A percentile compares a stretch with the other conserved stretches of the same genome.
Conservation (phyloP, 2,113 vertebrate genomes). For the Pipa parva region DNA sequence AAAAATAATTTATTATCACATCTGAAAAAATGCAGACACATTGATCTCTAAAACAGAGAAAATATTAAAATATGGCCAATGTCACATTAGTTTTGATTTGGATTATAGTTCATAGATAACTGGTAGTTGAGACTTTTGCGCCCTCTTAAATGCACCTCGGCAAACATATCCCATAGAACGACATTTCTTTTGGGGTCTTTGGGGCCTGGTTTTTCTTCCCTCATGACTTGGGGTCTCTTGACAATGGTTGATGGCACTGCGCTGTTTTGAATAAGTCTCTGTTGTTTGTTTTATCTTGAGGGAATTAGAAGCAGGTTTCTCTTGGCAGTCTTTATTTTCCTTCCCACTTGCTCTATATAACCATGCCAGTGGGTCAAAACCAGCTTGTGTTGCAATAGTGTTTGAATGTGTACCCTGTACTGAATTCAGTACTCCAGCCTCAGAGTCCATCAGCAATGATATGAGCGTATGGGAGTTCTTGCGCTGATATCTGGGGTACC, state of each 20-base stretch:
- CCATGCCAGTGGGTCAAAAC: constrained; percentile 20
- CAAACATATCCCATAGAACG: background rate
- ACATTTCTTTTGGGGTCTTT: constrained; percentile 7
- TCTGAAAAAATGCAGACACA: constrained; percentile 9
- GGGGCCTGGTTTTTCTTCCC: background rate
- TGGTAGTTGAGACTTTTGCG: background rate
- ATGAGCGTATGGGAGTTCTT: background rate
- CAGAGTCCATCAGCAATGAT: constrained; percentile 1
- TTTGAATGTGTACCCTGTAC: background rate
- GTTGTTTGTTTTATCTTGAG: background rate
- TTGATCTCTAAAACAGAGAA: constrained; percentile 1
- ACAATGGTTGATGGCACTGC: background rate
- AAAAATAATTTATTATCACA: constrained; percentile 20
- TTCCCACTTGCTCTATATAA: constrained; percentile 18
- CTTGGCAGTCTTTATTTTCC: constrained; percentile 1
- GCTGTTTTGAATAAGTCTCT: background rate
- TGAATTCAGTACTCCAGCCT: background rate
- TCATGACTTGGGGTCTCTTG: background rate
- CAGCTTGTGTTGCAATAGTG: background rate
- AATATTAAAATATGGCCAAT: background rate
- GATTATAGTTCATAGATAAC: constrained; percentile 23
- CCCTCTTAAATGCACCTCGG: background rate
- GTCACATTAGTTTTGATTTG: background rate
- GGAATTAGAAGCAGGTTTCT: background rate
- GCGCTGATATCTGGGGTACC: background rate